Evolutionary conservation across 2,113 vertebrate genomes (phyloP).

Genomic region (Anas platyrhynchos): DNA sequence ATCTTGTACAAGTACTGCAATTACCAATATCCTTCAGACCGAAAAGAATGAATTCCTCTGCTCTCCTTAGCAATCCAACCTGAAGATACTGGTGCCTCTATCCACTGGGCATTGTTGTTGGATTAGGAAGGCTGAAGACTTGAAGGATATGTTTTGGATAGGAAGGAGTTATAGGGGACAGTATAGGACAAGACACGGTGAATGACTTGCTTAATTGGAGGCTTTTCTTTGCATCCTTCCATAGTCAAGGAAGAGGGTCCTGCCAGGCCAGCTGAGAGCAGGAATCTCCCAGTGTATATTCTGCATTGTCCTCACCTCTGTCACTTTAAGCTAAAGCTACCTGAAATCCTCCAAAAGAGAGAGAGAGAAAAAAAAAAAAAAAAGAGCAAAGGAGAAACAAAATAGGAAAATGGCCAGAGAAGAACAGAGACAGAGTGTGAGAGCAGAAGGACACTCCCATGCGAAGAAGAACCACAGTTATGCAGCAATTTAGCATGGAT

Average conservation of each 20-base stretch:
- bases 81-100: neutral
- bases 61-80: neutral
- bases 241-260: neutral
- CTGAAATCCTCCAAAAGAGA: neutral
- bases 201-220: neutral
- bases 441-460: neutral
- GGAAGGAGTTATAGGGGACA: neutral
- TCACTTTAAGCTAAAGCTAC: neutral
- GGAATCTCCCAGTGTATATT: neutral
- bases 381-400: neutral
- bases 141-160: neutral
- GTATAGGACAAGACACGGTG: neutral
- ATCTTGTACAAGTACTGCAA: neutral
- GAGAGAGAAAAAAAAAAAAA: neutral
- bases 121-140: neutral
- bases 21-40: neutral
- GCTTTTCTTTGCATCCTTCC: neutral
- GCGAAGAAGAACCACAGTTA: neutral
- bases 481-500: neutral
- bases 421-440: neutral
- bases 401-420: neutral
- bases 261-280: neutral
- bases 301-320: neutral
- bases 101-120: neutral
- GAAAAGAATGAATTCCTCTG: neutral